phyloP scores from a whole-genome alignment of 2,888 invertebrate genomes.

The Acleris emargana region DNA sequence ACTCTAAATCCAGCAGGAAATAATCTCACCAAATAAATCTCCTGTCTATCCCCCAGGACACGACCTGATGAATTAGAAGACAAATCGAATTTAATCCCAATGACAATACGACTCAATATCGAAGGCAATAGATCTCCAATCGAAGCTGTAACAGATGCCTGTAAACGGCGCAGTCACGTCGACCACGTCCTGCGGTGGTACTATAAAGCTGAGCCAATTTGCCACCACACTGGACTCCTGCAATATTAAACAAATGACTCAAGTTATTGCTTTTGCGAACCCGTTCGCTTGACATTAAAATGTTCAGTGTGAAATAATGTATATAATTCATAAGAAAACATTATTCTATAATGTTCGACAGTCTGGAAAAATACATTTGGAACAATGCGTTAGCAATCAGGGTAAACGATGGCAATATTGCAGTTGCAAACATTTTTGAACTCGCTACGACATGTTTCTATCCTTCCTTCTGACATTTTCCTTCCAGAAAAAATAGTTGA shows the following conservation, averaged over 20 bases:
- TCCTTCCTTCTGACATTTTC: too few species aligned
- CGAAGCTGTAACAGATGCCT: neutral
- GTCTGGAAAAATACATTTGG: too few species aligned
- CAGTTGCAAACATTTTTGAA: too few species aligned
- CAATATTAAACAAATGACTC: constrained; percentile 4
- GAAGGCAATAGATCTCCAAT: neutral
- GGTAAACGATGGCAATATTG: too few species aligned
- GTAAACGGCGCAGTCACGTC: constrained; percentile 1
- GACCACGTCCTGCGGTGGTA: neutral
- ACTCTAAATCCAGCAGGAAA: too few species aligned
- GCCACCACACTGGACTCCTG: neutral
- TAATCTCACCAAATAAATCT: neutral
- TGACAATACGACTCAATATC: constrained; percentile 7
- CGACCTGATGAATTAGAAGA: neutral
- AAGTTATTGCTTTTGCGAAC: constrained; percentile 1
- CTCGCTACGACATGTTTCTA: too few species aligned
- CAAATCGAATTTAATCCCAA: constrained; percentile 1
- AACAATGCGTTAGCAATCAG: too few species aligned
- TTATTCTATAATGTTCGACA: too few species aligned
- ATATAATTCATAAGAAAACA: too few species aligned
- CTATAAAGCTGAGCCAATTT: constrained; percentile 3
- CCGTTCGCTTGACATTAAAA: too few species aligned
- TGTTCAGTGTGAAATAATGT: too few species aligned
- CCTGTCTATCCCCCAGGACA: neutral
- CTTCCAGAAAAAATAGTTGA: too few species aligned